Conservation (phyloP, 1,140 invertebrate species). For the Hyles euphorbiae region DNA sequence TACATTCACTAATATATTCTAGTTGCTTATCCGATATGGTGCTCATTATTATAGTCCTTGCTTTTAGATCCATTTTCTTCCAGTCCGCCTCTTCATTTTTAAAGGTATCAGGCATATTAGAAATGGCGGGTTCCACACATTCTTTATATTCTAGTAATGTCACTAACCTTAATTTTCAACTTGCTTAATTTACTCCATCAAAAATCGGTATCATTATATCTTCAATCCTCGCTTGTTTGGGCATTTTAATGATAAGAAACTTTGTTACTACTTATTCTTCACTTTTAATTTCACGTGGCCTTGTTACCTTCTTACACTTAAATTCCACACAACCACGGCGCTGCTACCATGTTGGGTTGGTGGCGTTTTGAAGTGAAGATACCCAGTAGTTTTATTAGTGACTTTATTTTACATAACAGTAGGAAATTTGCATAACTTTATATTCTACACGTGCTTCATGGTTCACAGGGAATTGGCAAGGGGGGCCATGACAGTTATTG, state of each 20-base stretch:
- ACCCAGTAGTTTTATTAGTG: too few relatives aligned
- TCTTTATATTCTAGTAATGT: slow-evolving; percentile 40
- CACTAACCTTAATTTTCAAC: slow-evolving; percentile 40
- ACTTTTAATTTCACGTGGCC: too few relatives aligned
- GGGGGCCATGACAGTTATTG: too few relatives aligned
- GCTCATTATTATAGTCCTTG: slow-evolving; percentile 39
- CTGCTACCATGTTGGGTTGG: too few relatives aligned
- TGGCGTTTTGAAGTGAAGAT: too few relatives aligned
- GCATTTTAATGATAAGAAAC: slow-evolving; percentile 23
- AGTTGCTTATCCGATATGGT: slow-evolving; percentile 40
- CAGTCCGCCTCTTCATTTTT: slow-evolving; percentile 13
- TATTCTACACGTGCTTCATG: too few relatives aligned
- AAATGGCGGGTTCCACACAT: slow-evolving; percentile 25
- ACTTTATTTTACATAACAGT: too few relatives aligned
- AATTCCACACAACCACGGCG: too few relatives aligned
- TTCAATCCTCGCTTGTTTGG: slow-evolving; percentile 28
- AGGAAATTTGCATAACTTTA: too few relatives aligned
- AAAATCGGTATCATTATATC: slow-evolving; percentile 40
- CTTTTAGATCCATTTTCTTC: slow-evolving; percentile 33
- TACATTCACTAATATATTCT: slow-evolving; percentile 31
- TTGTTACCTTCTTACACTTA: too few relatives aligned
- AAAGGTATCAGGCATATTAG: neutral
- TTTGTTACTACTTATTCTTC: too few relatives aligned
- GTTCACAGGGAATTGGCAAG: too few relatives aligned
- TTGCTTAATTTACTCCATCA: slow-evolving; percentile 41